Evolutionary conservation across 2,797 vertebrate genomes (phyloP).

Genomic region (Aeoliscus strigatus): DNA sequence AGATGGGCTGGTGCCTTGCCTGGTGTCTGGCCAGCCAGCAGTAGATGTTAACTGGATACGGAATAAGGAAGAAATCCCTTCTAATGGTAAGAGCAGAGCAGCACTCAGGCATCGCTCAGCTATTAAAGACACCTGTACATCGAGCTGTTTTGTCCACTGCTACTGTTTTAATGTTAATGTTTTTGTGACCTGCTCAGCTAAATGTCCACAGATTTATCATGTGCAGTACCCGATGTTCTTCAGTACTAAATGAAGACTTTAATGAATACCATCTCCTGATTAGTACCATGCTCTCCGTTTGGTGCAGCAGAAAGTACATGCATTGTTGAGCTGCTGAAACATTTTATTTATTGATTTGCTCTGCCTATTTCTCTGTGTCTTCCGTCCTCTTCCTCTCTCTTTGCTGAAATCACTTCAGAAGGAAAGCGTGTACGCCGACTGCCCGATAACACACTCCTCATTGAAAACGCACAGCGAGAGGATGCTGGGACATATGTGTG

Average conservation of each 20-base stretch:
- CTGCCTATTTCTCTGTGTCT: not conserved
- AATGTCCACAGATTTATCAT: too few relatives aligned
- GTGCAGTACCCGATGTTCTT: too few relatives aligned
- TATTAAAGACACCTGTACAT: too few relatives aligned
- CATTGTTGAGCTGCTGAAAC: not conserved
- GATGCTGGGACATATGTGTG: slow-evolving; percentile 70
- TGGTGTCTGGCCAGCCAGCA: slow-evolving; percentile 56
- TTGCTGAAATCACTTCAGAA: slow-evolving; percentile 5
- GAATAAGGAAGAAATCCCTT: slow-evolving; percentile 22
- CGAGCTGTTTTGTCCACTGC: too few relatives aligned
- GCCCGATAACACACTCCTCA: slow-evolving; percentile 50
- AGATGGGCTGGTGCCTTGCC: slow-evolving; percentile 56
- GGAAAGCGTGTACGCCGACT: slow-evolving; percentile 30
- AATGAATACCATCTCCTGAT: not conserved
- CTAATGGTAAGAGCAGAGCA: slow-evolving; percentile 52
- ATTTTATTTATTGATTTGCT: not conserved
- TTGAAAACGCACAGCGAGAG: slow-evolving; percentile 48
- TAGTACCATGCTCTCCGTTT: not conserved
- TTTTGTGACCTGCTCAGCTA: too few relatives aligned
- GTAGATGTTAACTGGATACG: slow-evolving; percentile 65
- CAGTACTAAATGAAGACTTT: too few relatives aligned
- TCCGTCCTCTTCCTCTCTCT: slow-evolving; percentile 3
- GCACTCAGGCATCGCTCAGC: too few relatives aligned
- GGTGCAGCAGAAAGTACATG: not conserved
- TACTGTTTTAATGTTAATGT: too few relatives aligned